A percentile compares a stretch with the other conserved stretches of the same genome.
Conservation (phyloP, 2,888 invertebrate genomes). For the Euclidia mi region DNA sequence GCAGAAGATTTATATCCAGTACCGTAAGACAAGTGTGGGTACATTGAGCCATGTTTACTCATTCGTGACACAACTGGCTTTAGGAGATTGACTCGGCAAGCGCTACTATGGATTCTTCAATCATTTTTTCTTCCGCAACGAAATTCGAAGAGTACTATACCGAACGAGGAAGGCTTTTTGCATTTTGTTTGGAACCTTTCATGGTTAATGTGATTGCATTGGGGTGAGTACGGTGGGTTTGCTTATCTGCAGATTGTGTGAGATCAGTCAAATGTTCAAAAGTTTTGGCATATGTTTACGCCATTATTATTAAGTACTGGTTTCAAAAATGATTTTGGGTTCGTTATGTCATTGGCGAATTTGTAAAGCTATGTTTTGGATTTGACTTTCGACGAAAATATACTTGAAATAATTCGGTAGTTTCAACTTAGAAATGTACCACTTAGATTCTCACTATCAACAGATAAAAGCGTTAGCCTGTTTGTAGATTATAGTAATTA, state of each 20-base stretch:
- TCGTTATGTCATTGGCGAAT: too few species aligned
- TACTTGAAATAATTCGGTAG: too few species aligned
- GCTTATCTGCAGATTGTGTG: not conserved
- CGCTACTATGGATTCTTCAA: conserved; percentile 27
- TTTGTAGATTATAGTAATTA: too few species aligned
- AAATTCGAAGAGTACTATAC: not conserved
- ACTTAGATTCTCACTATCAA: too few species aligned
- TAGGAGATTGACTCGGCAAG: conserved; percentile 51
- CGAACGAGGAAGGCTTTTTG: not conserved
- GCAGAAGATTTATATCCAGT: conserved; percentile 40
- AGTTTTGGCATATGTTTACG: too few species aligned
- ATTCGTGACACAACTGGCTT: conserved; percentile 62
- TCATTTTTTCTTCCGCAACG: conserved; percentile 9
- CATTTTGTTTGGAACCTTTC: conserved; percentile 5
- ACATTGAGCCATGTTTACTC: conserved; percentile 60
- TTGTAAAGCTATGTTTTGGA: too few species aligned
- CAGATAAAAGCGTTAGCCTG: too few species aligned
- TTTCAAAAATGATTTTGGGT: too few species aligned
- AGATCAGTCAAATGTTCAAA: too few species aligned
- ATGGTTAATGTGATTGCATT: conserved; percentile 6
- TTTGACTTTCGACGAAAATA: too few species aligned
- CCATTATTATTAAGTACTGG: too few species aligned
- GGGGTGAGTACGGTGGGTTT: not conserved
- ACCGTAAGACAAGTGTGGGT: conserved; percentile 36
- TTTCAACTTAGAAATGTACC: too few species aligned